Percentiles rank a stretch among this genome's conserved stretches.
phyloP scores from a whole-genome alignment of 2,888 invertebrate species.

The Epiblema foenella region DNA sequence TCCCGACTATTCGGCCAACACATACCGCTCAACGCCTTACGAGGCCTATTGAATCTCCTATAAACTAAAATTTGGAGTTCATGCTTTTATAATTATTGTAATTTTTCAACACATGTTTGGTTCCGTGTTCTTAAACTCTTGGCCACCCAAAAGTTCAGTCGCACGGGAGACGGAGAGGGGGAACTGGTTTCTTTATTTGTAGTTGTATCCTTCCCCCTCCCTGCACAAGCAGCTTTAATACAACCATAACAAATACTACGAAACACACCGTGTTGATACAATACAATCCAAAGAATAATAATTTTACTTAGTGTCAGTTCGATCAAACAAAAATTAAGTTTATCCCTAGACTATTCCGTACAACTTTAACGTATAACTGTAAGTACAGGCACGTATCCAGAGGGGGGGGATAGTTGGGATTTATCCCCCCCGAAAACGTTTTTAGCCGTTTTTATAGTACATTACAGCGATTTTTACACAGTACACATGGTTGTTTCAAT shows the following conservation, averaged over 20 bases:
- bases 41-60: not conserved
- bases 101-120: slow-evolving; percentile 1
- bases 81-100: not conserved
- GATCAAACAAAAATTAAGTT: too few relatives aligned
- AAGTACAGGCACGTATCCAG: too few relatives aligned
- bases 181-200: slow-evolving; percentile 77
- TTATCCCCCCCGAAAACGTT: too few relatives aligned
- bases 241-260: slow-evolving; percentile 20
- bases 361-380: too few relatives aligned
- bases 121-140: slow-evolving; percentile 25
- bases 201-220: slow-evolving; percentile 51
- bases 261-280: not conserved
- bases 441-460: too few relatives aligned
- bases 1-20: slow-evolving; percentile 37
- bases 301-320: too few relatives aligned
- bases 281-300: not conserved
- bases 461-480: too few relatives aligned
- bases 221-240: not conserved
- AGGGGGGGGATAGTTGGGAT: too few relatives aligned
- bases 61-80: not conserved
- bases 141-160: slow-evolving; percentile 54
- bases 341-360: too few relatives aligned
- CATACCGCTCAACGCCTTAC: slow-evolving; percentile 14
- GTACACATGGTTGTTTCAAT: too few relatives aligned
- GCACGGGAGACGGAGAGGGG: slow-evolving; percentile 48